phyloP scores from a whole-genome alignment of 2,888 invertebrate genomes.

The Drosophila meridionalis region DNA sequence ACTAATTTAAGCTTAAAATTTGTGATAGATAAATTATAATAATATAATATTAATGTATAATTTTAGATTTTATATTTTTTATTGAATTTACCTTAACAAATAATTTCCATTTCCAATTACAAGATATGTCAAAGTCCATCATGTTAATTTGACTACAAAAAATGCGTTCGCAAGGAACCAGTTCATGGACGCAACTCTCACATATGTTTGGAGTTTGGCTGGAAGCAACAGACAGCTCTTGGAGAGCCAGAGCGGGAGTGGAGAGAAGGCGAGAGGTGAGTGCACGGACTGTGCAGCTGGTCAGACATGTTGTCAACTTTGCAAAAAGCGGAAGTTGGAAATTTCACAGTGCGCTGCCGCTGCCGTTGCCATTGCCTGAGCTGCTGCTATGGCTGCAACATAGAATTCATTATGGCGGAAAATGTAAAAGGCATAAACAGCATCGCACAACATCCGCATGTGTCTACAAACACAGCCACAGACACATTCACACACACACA shows the following conservation, averaged over 20 bases:
- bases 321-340: slow-evolving; percentile 77
- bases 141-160: neutral
- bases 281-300: slow-evolving; percentile 25
- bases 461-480: slow-evolving; percentile 38
- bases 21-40: too few relatives aligned
- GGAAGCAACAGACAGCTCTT: slow-evolving; percentile 6
- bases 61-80: too few relatives aligned
- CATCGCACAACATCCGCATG: slow-evolving; percentile 74
- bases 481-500: slow-evolving; percentile 8
- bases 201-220: slow-evolving; percentile 1
- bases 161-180: slow-evolving; percentile 4
- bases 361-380: slow-evolving; percentile 17
- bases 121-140: neutral
- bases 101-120: neutral
- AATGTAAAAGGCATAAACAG: slow-evolving; percentile 78
- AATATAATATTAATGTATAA: too few relatives aligned
- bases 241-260: neutral
- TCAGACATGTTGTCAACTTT: slow-evolving; percentile 75
- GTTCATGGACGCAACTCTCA: slow-evolving; percentile 15
- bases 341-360: slow-evolving; percentile 70
- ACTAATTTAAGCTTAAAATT: too few relatives aligned
- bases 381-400: slow-evolving; percentile 31
- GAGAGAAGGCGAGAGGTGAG: neutral
- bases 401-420: slow-evolving; percentile 76
- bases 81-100: neutral